These are phyloP conservation scores for Pachyrhynchus sulphureomaculatus DNA, from an alignment of 1,140 invertebrate genomes.

Conservation along the genomic window DNA sequence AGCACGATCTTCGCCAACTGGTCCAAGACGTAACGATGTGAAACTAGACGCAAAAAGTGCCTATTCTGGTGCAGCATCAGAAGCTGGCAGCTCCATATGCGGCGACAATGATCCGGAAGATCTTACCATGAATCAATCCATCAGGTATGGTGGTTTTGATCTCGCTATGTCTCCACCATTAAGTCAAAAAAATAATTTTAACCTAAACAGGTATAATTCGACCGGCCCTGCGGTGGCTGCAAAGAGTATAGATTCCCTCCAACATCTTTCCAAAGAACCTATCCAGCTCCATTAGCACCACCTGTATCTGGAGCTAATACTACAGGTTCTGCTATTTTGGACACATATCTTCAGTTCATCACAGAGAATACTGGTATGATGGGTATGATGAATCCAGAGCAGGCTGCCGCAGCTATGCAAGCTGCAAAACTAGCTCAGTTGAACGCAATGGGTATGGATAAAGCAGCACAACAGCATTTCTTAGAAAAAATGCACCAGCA, in stretches of 20 bases:
- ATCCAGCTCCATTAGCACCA: slow-evolving; percentile 54
- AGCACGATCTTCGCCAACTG: slow-evolving; percentile 79
- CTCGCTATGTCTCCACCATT: slow-evolving; percentile 55
- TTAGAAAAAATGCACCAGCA: slow-evolving; percentile 63
- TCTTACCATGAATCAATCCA: slow-evolving; percentile 63
- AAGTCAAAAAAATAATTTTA: slow-evolving; percentile 46
- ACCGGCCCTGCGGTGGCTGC: slow-evolving; percentile 61
- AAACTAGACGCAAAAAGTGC: slow-evolving; percentile 68
- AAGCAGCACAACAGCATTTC: slow-evolving; percentile 62
- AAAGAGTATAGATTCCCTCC: slow-evolving; percentile 62
- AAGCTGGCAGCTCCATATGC: slow-evolving; percentile 68
- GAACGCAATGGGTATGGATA: slow-evolving; percentile 64
- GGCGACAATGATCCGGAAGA: slow-evolving; percentile 81
- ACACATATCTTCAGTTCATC: slow-evolving; percentile 83
- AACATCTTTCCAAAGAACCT: slow-evolving; percentile 55
- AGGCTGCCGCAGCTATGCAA: slow-evolving; percentile 51
- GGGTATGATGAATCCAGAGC: slow-evolving; percentile 49
- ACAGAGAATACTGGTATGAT: slow-evolving; percentile 74
- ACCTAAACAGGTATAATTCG: slow-evolving; percentile 51
- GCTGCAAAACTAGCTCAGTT: slow-evolving; percentile 67
- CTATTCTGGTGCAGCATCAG: slow-evolving; percentile 62
- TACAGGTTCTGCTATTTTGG: slow-evolving; percentile 74
- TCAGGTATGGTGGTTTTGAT: slow-evolving; percentile 50
- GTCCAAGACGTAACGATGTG: slow-evolving; percentile 73
- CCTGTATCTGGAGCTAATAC: slow-evolving; percentile 50